Base-by-base conservation (phyloP, 2,113 vertebrate species). In the Vanacampus margaritifer region DNA sequence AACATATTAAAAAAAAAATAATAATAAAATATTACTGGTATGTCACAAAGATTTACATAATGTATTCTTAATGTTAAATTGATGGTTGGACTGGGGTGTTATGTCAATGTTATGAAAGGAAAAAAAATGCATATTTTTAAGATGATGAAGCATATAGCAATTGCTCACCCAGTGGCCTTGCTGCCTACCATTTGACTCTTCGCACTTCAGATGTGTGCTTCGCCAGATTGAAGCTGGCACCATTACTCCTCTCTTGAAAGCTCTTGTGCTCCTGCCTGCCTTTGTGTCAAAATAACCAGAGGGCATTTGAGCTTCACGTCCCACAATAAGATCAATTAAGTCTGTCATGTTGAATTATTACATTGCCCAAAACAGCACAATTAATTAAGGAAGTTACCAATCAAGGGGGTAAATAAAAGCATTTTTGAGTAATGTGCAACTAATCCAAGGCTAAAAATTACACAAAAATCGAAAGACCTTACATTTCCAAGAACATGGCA, bases 241-340 rank as follows among this genome's bases (percentile, higher is more conserved):
- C 71, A 53, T 73, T 10, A 67, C 75, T 75, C 58, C 67, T 61
- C 68, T 73, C 69, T 39, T 56, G 37, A 73, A 79, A 76, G 84
- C 69, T 78, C 69, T 68, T 75, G 48, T 69, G 71, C 81, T 83
- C 79, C 67, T 39, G 75, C 62, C 68, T 68, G 67, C 66, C 68
- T 67, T 41, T 2, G 69, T 88, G 84, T 88, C 80, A 89, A 83
- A 89, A 86, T 84, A 85, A 81, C 87, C 80, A 53, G 54, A 74
- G 81, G 85, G 83, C 79, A 81, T 80, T 76, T 11, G 57, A 76
- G 66, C 72, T 74, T 75, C 74, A 73, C 78, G 46, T 77, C 73
- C 68, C 82, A 82, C 66, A 54, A 86, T 87, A 90, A 91, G 75
- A 91, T 88, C 87, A 86, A 87, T 90, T 89, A 88, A 86, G 76